Percentiles rank a stretch among this genome's conserved stretches.
phyloP scores from a whole-genome alignment of 2,797 vertebrate genomes.

The Bovichtus diacanthus region DNA sequence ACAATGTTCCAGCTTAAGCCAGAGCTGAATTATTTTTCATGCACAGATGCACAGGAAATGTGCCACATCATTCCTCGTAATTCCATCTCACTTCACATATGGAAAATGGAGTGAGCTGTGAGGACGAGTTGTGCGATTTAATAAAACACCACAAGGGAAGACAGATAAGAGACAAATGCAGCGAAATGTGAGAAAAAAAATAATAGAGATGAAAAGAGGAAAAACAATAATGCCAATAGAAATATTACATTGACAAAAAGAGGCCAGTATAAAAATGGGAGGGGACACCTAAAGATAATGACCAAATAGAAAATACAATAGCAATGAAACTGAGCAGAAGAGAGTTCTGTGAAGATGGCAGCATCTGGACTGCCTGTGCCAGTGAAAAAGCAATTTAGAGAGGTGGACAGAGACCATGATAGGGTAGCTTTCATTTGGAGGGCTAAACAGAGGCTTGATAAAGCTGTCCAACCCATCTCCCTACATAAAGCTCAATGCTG shows the following conservation, averaged over 20 bases:
- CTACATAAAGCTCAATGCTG: conserved; percentile 2
- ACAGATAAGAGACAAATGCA: neutral
- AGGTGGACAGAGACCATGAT: neutral
- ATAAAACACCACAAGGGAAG: conserved; percentile 11
- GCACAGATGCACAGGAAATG: conserved; percentile 31
- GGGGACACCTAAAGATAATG: neutral
- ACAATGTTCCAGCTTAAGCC: neutral
- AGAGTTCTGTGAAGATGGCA: neutral
- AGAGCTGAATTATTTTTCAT: conserved; percentile 22
- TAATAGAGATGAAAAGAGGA: neutral
- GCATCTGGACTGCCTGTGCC: neutral
- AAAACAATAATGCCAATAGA: neutral
- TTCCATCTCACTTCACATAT: conserved; percentile 38
- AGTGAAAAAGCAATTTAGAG: conserved; percentile 13
- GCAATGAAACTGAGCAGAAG: neutral
- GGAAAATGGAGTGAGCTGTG: conserved; percentile 11
- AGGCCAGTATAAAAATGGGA: neutral
- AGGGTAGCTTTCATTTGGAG: conserved; percentile 19
- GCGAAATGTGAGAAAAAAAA: neutral
- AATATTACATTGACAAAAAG: conserved; percentile 13
- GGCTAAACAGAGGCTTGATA: conserved; percentile 7
- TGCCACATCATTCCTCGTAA: conserved; percentile 19
- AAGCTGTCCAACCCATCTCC: conserved; percentile 24
- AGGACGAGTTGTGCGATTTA: conserved; percentile 17
- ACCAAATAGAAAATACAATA: neutral